Evolutionary conservation across 2,113 vertebrate genomes (phyloP).

Genomic region (Pelobates fuscus): DNA sequence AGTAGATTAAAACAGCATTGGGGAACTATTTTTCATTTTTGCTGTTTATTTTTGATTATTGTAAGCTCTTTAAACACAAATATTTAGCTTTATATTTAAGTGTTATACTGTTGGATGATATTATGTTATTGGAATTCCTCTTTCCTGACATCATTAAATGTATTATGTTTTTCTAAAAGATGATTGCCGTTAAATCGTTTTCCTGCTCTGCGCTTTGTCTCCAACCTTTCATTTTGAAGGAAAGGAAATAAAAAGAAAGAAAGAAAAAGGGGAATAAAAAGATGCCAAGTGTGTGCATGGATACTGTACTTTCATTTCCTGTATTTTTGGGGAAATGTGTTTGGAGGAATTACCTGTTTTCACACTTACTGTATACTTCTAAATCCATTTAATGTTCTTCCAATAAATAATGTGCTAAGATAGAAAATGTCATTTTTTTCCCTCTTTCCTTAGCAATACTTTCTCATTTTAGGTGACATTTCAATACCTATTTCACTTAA

Average conservation of each 20-base stretch:
- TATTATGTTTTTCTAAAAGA: conserved; percentile 34
- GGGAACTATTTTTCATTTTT: too few species aligned
- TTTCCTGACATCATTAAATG: conserved; percentile 35
- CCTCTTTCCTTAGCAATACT: neutral
- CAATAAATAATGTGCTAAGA: conserved; percentile 10
- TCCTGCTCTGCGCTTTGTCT: conserved; percentile 16
- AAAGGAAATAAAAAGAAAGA: neutral
- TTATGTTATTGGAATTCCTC: conserved; percentile 35
- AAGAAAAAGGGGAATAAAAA: neutral
- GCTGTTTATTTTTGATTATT: conserved; percentile 9
- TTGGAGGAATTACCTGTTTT: neutral
- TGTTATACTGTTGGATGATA: conserved; percentile 24
- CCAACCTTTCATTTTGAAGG: neutral
- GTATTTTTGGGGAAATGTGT: conserved; percentile 11
- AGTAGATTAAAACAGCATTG: too few species aligned
- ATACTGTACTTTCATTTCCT: conserved; percentile 11
- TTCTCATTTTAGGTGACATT: conserved; percentile 12
- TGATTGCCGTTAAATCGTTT: conserved; percentile 18
- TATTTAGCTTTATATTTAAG: conserved; percentile 22
- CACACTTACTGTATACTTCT: conserved; percentile 9
- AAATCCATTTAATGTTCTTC: conserved; percentile 2
- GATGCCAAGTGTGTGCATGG: conserved; percentile 1
- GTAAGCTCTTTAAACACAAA: conserved; percentile 22
- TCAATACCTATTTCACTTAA: conserved; percentile 11
- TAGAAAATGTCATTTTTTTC: conserved; percentile 1